Conservation (phyloP, 1,140 invertebrate species). For the Harpegnathos saltator region DNA sequence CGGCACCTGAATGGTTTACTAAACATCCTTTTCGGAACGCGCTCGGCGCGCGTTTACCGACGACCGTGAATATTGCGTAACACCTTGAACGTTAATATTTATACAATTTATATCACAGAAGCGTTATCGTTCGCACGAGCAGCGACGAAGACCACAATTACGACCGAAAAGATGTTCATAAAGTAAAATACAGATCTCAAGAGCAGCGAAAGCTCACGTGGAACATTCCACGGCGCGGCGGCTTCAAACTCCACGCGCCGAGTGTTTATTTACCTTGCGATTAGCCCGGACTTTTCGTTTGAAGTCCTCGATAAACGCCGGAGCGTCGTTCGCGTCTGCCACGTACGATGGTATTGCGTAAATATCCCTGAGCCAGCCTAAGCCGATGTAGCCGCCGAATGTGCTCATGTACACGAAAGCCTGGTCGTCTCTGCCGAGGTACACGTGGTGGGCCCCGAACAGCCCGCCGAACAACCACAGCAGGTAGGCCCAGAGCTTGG, state of each 20-base stretch:
- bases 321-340: slow-evolving; percentile 93
- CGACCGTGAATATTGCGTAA: too few relatives aligned
- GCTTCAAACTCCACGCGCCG: not conserved
- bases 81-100: too few relatives aligned
- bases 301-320: slow-evolving; percentile 89
- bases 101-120: too few relatives aligned
- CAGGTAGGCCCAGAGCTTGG: slow-evolving; percentile 88
- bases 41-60: too few relatives aligned
- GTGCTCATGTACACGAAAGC: slow-evolving; percentile 95
- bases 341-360: slow-evolving; percentile 95
- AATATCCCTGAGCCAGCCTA: slow-evolving; percentile 95
- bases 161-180: too few relatives aligned
- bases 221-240: slow-evolving; percentile 84
- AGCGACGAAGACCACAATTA: not conserved
- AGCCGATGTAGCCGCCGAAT: slow-evolving; percentile 93
- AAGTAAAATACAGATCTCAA: not conserved
- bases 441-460: slow-evolving; percentile 96
- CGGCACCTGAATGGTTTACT: too few relatives aligned
- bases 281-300: slow-evolving; percentile 88
- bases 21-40: too few relatives aligned
- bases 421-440: slow-evolving; percentile 95
- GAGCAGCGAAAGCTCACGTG: not conserved
- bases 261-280: slow-evolving; percentile 87
- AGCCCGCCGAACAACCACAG: slow-evolving; percentile 95
- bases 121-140: too few relatives aligned